Evolutionary conservation across 2,113 vertebrate species (phyloP).

Genomic region (Gallinago media): DNA sequence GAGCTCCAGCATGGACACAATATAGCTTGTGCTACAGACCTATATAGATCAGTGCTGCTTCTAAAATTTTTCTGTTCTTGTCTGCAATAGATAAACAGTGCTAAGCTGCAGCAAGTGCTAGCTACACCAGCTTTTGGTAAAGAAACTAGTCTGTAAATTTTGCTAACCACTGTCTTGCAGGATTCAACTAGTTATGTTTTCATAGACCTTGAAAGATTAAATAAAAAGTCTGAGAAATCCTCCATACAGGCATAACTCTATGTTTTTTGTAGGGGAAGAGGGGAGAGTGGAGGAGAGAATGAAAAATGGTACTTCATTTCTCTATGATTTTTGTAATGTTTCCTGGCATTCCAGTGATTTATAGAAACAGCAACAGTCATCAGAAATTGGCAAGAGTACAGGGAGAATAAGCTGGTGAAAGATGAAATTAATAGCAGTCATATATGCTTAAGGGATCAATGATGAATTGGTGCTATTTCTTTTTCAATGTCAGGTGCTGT

Average conservation of each 20-base stretch:
- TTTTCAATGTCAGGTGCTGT: slow-evolving; percentile 4
- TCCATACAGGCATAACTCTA: background rate
- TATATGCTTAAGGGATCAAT: slow-evolving; percentile 21
- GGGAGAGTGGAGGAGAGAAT: background rate
- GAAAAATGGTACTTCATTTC: slow-evolving; percentile 1
- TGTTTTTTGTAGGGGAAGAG: background rate
- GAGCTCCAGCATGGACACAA: background rate
- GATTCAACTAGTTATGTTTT: background rate
- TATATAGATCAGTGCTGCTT: background rate
- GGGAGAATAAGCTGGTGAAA: background rate
- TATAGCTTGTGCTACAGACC: background rate
- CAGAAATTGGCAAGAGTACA: slow-evolving; percentile 6
- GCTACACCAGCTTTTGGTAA: background rate
- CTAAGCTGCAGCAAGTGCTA: background rate
- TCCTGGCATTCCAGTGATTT: slow-evolving; percentile 36
- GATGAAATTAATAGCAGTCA: slow-evolving; percentile 40
- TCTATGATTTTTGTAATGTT: background rate
- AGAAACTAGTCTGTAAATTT: background rate
- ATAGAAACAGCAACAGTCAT: slow-evolving; percentile 17
- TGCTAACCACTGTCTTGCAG: background rate
- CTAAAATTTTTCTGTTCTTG: background rate
- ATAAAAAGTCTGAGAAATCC: background rate
- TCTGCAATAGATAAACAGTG: background rate
- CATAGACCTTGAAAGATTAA: background rate
- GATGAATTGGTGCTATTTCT: slow-evolving; percentile 37